These are phyloP conservation scores for Glaucidium brasilianum DNA, from an alignment of 2,113 vertebrate species.

Conservation along the genomic window DNA sequence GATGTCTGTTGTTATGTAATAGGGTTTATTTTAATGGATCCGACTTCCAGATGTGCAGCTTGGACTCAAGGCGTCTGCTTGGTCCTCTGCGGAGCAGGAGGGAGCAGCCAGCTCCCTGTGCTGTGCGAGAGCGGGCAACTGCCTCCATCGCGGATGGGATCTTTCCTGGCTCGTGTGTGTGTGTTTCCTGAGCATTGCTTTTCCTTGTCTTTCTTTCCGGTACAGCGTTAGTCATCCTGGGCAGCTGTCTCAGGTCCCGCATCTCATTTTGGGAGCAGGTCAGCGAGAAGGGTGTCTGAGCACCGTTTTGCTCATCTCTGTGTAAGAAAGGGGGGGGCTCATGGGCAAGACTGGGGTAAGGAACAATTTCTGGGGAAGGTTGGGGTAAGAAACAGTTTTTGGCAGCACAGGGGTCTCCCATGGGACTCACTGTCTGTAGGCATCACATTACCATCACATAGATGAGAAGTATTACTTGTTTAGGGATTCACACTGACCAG, in stretches of 20 bases:
- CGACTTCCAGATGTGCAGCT: slow-evolving; percentile 61
- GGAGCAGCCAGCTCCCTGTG: not conserved
- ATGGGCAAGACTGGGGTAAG: not conserved
- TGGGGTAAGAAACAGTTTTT: not conserved
- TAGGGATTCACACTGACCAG: not conserved
- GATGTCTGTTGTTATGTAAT: slow-evolving; percentile 70
- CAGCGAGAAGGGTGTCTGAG: not conserved
- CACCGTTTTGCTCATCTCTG: not conserved
- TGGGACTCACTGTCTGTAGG: not conserved
- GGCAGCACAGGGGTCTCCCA: not conserved
- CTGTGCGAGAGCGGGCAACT: not conserved
- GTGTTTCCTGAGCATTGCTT: not conserved
- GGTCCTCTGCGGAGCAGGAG: not conserved
- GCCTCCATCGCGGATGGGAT: not conserved
- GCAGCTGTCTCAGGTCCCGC: fast-evolving
- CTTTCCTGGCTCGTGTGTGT: not conserved
- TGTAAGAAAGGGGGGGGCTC: not conserved
- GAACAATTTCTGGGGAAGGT: not conserved
- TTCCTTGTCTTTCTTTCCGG: not conserved
- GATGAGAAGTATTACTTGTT: not conserved
- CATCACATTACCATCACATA: not conserved
- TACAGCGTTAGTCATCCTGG: not conserved
- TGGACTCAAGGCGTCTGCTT: not conserved
- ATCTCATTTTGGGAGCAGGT: not conserved
- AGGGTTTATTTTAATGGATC: slow-evolving; percentile 47